Conservation (phyloP, 2,113 vertebrate genomes). For the Peromyscus maniculatus region DNA sequence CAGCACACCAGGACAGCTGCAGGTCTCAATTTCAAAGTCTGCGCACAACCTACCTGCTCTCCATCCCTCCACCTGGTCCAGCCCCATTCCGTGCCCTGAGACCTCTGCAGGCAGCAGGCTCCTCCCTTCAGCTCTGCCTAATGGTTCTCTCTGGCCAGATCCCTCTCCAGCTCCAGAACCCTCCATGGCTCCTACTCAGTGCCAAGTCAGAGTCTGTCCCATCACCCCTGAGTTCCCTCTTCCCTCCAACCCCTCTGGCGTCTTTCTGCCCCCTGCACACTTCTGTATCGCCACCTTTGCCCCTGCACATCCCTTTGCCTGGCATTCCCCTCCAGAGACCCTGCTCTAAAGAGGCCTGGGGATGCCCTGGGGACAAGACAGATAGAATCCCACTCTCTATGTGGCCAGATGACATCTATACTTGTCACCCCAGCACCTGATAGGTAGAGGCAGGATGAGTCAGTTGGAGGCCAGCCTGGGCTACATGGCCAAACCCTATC, state of each 20-base stretch:
- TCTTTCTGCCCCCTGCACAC: not conserved
- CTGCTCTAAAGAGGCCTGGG: not conserved
- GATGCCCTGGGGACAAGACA: not conserved
- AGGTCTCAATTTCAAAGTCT: not conserved
- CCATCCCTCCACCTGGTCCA: not conserved
- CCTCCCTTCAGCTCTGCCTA: not conserved
- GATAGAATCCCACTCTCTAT: not conserved
- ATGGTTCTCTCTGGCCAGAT: not conserved
- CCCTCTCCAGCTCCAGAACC: not conserved
- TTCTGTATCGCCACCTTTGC: not conserved
- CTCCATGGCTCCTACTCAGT: slow-evolving; percentile 6
- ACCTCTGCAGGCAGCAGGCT: not conserved
- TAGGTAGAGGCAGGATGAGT: not conserved
- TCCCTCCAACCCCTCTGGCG: not conserved
- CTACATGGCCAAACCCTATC: too few relatives aligned
- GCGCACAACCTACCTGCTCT: not conserved
- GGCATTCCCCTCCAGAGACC: not conserved
- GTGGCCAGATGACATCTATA: not conserved
- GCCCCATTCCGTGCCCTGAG: not conserved
- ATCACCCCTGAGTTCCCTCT: not conserved
- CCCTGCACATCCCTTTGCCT: not conserved
- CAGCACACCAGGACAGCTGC: not conserved
- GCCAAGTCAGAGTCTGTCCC: not conserved
- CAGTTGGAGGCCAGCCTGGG: too few relatives aligned
- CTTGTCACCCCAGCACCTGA: not conserved